Base-by-base conservation (phyloP, 2,113 vertebrate genomes). In the Sapajus apella region DNA sequence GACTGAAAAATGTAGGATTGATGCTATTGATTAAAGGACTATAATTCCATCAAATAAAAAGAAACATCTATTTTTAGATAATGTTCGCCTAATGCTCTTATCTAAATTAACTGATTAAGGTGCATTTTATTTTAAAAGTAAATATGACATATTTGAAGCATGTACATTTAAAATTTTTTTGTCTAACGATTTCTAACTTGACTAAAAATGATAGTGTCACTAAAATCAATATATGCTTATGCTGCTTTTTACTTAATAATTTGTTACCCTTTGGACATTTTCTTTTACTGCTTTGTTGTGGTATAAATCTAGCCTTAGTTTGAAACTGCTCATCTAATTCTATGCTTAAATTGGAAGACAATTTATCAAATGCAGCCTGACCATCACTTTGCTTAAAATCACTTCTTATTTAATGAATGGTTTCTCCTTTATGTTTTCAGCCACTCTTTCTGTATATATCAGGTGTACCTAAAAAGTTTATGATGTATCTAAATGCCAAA, bases 121-220 rank as follows among this genome's bases (percentile, higher is more conserved):
- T 56, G 68, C 64, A n/a, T 58, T 94, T 95, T 56, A 61, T 83
- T 97, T 95, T 35, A 89, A 97, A 95, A 94, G 18, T 90, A 98
- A 97, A 96, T 75, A 95, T 3, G 25, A 96, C 81, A 95, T 30
- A 7, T 82, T 90, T 1, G 1, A 58, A 47, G 8, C 21, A 87
- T n/a, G 0, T 2, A 0, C 1, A 77, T 1, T 47, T 43, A 75
- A 32, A 50, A 56, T 50, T 5, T 10, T 32, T 70, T 91, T 82
- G 3, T 17, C 4, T 79, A 95, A 88, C 20, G 45, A 32, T 84
- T 90, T 98, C 93, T 58, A 80, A 94, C 90, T 32, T 87, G 47
- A 91, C 96, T 85, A 5, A 92, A 8, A 61, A 64, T 83, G 30
- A 93, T 73, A 97, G 61, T 50, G 43, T 18, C 8, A 84, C 88